These are phyloP conservation scores for Nothocercus nigrocapillus DNA, from an alignment of 2,113 vertebrate species.

Conservation along the genomic window DNA sequence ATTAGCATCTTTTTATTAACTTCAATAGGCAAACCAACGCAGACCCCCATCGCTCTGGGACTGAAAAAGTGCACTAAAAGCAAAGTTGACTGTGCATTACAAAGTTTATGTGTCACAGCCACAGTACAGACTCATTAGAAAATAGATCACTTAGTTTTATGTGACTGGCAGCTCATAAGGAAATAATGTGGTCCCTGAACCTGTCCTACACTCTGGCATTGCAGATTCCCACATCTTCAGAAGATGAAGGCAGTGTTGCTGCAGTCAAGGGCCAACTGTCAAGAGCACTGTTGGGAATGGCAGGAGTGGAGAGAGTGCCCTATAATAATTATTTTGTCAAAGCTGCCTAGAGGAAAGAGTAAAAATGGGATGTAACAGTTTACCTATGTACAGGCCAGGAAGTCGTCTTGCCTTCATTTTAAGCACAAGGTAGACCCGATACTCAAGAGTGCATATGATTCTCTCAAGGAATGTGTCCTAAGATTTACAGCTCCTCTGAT, in stretches of 20 bases:
- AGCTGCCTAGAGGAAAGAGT: background rate
- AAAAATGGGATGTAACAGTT: background rate
- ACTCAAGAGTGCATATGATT: background rate
- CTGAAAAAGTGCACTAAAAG: background rate
- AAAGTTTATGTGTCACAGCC: background rate
- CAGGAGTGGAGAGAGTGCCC: background rate
- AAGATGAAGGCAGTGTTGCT: background rate
- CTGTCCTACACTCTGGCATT: background rate
- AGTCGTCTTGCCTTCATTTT: background rate
- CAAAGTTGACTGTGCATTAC: fast-evolving
- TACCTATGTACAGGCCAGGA: background rate
- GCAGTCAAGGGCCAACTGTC: background rate
- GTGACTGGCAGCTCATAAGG: background rate
- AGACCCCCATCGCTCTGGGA: background rate
- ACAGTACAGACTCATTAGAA: background rate
- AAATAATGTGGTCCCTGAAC: background rate
- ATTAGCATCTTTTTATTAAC: background rate
- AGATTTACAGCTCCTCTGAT: background rate
- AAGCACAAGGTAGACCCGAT: background rate
- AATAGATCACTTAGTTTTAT: background rate
- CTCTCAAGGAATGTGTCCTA: background rate
- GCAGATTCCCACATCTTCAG: background rate
- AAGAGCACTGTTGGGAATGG: background rate
- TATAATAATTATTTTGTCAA: background rate
- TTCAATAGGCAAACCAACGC: background rate